Conservation (phyloP, 2,888 invertebrate genomes). For the Microctonus brassicae region DNA sequence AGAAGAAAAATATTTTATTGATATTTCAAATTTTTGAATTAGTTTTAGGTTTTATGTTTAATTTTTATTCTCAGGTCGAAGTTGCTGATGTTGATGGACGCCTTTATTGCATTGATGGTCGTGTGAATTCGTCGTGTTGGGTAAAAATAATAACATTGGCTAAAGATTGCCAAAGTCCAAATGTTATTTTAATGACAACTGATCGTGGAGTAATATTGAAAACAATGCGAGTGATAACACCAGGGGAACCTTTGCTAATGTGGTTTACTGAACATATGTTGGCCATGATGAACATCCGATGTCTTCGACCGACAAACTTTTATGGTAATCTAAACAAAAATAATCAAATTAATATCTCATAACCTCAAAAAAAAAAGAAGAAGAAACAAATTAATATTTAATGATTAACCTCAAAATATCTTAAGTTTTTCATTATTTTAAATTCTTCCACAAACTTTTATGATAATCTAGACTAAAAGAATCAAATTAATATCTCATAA, state of each 20-base stretch:
- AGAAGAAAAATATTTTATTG: too few species aligned
- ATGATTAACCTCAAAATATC: too few species aligned
- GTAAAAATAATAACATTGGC: conserved; percentile 71
- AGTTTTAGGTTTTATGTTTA: too few species aligned
- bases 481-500: too few species aligned
- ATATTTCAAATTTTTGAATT: too few species aligned
- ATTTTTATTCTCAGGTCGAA: conserved; percentile 51
- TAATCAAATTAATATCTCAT: neutral
- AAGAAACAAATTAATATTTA: neutral
- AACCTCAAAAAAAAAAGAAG: neutral
- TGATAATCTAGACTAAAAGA: too few species aligned
- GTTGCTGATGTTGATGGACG: conserved; percentile 53
- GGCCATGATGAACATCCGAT: conserved; percentile 82
- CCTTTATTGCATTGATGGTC: conserved; percentile 53
- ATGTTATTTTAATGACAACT: conserved; percentile 71
- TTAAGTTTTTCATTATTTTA: too few species aligned
- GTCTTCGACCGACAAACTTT: conserved; percentile 83
- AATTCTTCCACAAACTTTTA: too few species aligned
- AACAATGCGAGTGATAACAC: conserved; percentile 71
- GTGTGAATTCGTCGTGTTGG: conserved; percentile 58
- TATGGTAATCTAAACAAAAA: conserved; percentile 79
- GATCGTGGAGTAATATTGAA: conserved; percentile 66
- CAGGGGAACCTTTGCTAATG: conserved; percentile 80
- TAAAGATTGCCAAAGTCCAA: conserved; percentile 78
- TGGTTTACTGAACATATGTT: conserved; percentile 88